Evolutionary conservation across 2,888 invertebrate species (phyloP), one percentile per base, ranked within the genome.

Genomic region (Cosmia pyralina): DNA sequence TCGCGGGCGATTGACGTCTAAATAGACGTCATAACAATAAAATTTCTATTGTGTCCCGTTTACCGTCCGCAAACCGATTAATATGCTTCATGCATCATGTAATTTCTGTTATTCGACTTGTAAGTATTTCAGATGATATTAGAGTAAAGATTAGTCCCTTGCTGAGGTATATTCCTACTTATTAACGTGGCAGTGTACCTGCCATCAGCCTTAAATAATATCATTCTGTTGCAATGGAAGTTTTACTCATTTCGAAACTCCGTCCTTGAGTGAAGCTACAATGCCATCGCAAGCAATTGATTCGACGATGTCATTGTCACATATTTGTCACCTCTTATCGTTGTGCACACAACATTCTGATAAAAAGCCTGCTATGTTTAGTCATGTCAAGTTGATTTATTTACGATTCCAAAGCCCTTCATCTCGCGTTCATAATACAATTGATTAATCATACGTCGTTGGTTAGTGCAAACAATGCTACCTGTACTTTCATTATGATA

Each of bases 231-330:
- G 44, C 22, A 66, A 53, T 59, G 4, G n/a, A 19, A 46, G 50
- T 50, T 59, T 66, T 34, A 50, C 19, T 59, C 55, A 83, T 89
- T 89, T 87, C 85, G 79, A 88, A 89, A 91, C 75, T 15, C 44
- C 53, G 86, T 85, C 90, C 89, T 91, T 91, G 90, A 83, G 65
- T 59, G 59, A 19, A 70, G 44, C 66, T 70, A 66, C 85, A 87
- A 83, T 86, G 85, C 84, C 85, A 85, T 64, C 76, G 70, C 86
- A 88, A 88, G 70, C 86, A 88, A 89, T 88, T 90, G 88, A 87
- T 89, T 83, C 90, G 91, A 89, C 92, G 91, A 86, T 91, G 91
- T 90, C 92, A 90, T 88, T 92, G 91, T 90, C 92, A 90, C 87
- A 87, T 84, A 91, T 93, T 91, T 92, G 88, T 84, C 81, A 79